These are phyloP conservation scores for Procambarus virginalis DNA, from an alignment of 1,140 invertebrate genomes.

Conservation along the genomic window DNA sequence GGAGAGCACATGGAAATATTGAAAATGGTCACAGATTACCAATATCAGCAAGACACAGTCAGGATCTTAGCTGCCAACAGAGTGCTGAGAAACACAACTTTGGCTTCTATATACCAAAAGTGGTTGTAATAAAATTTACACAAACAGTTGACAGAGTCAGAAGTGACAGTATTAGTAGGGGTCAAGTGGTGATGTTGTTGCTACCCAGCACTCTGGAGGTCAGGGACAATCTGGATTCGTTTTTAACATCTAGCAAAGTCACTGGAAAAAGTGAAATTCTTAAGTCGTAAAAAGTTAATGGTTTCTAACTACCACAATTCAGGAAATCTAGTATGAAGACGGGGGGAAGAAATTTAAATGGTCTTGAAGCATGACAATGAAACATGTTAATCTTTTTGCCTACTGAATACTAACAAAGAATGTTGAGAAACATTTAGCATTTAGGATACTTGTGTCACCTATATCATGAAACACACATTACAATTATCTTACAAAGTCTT, in stretches of 20 bases:
- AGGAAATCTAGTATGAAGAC: conserved; percentile 59
- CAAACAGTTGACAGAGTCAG: neutral
- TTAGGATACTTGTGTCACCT: conserved; percentile 59
- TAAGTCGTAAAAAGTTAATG: conserved; percentile 65
- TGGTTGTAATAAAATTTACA: neutral
- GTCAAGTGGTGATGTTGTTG: conserved; percentile 15
- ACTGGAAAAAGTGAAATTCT: conserved; percentile 63
- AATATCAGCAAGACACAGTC: neutral
- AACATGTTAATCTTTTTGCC: conserved; percentile 57
- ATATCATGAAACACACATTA: conserved; percentile 60
- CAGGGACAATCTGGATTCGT: conserved; percentile 20
- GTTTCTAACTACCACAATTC: conserved; percentile 58
- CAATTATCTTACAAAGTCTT: conserved; percentile 66
- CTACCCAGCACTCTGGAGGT: conserved; percentile 11
- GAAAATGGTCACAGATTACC: conserved; percentile 34
- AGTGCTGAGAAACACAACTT: conserved; percentile 36
- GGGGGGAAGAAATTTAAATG: conserved; percentile 59
- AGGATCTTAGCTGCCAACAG: conserved; percentile 7
- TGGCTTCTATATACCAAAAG: conserved; percentile 13
- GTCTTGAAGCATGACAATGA: conserved; percentile 64
- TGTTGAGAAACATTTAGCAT: conserved; percentile 62
- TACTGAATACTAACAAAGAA: conserved; percentile 66
- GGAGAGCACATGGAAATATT: conserved; percentile 62
- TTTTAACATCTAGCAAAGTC: conserved; percentile 63
- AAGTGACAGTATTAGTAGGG: conserved; percentile 15